Conservation (phyloP, 2,113 vertebrate species). For the Cebus imitator region DNA sequence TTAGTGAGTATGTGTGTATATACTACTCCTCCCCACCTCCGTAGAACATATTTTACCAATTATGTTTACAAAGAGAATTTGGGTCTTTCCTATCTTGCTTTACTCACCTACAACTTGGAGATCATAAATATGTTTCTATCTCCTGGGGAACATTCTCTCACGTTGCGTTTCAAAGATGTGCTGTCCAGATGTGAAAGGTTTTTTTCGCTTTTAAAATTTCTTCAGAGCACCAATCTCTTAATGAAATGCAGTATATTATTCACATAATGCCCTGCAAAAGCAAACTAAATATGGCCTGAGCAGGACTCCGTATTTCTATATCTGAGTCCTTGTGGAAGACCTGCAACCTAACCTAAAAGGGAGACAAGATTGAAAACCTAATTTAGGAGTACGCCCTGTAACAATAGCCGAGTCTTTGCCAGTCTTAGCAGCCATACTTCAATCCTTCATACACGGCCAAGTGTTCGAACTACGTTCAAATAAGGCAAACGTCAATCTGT, state of each 20-base stretch:
- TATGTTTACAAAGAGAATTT: constrained; percentile 24
- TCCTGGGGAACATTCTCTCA: neutral
- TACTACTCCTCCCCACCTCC: neutral
- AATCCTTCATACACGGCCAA: too few relatives aligned
- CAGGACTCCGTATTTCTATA: too few relatives aligned
- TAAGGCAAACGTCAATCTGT: too few relatives aligned
- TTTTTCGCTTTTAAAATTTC: neutral
- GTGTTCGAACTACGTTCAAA: too few relatives aligned
- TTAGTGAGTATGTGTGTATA: neutral
- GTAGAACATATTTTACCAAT: constrained; percentile 24
- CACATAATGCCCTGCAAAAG: neutral
- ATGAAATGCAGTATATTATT: neutral
- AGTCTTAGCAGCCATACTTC: too few relatives aligned
- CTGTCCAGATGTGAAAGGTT: constrained; percentile 14
- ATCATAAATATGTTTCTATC: neutral
- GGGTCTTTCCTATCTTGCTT: neutral
- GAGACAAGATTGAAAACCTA: too few relatives aligned
- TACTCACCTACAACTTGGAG: neutral
- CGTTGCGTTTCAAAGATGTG: neutral
- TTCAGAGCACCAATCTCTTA: neutral
- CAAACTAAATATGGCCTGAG: too few relatives aligned
- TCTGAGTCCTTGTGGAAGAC: too few relatives aligned
- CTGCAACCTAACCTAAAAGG: too few relatives aligned
- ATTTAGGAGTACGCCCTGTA: too few relatives aligned
- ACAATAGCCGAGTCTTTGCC: too few relatives aligned